Evolutionary conservation across 2,888 invertebrate genomes (phyloP), one percentile per base, ranked within the genome.

Genomic region (Zhengitettix transpicula): DNA sequence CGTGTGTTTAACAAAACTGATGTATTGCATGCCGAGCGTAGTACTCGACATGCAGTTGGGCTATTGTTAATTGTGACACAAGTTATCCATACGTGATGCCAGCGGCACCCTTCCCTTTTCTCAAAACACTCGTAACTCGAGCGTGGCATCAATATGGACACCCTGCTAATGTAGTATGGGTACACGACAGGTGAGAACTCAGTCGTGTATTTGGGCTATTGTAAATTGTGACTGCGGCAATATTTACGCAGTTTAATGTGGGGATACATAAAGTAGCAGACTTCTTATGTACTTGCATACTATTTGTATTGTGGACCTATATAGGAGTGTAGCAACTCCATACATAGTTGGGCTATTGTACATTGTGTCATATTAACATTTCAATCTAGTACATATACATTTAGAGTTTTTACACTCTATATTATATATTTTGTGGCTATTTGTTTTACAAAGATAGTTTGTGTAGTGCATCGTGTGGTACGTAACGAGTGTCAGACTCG

Each of bases 221-320:
- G 55, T 55, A 40, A 55, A 53, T 55, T 55, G 40, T 41, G 55
- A 55, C 55, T 28, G 55, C 40, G 41, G 28, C 40, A 55, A 55
- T 41, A 55, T 14, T n/a, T 55, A 55, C 40, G 41, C 55, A 55
- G 40, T 55, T 40, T 41, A 55, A 41, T 55, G 14, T 42, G 56
- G 17, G 52, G 60, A 60, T 60, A 60, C 60, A 60, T 60, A 60
- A 60, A 60, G 60, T 60, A 52, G 60, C 60, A 60, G 60, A 60
- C 60, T 60, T 60, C 56, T 60, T 60, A 60, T 60, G 60, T 60
- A 60, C 44, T 60, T 55, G 55, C 40, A 55, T 55, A 52, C 56
- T 56, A 52, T 59, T 55, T 55, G 41, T 55, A 55, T 40, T 28
- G 40, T 55, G 56, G 42, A 52, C 42, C 15, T 52, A 40, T 57